Percentiles rank a stretch among this genome's conserved stretches.
Conservation (phyloP, 2,797 vertebrate species). For the Iguana delicatissima region DNA sequence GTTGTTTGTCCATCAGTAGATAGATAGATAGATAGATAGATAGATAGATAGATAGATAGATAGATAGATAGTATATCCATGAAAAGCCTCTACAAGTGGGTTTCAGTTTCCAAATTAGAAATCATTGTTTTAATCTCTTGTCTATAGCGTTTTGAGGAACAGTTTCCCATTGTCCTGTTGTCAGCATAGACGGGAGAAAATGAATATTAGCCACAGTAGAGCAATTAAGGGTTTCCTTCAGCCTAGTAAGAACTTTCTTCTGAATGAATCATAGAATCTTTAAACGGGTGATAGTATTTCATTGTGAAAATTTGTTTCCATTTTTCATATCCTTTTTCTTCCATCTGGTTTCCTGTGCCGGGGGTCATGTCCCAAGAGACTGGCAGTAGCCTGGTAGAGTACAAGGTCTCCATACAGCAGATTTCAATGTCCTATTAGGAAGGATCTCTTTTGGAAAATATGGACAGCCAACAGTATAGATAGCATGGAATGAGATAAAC, state of each 20-base stretch:
- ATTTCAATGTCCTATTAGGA: not conserved
- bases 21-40: too few relatives aligned
- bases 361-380: not conserved
- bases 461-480: not conserved
- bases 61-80: too few relatives aligned
- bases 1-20: too few relatives aligned
- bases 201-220: not conserved
- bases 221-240: not conserved
- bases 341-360: not conserved
- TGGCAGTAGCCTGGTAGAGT: not conserved
- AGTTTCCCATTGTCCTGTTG: not conserved
- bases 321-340: not conserved
- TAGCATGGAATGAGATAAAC: not conserved
- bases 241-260: not conserved
- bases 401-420: not conserved
- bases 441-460: not conserved
- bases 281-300: not conserved
- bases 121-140: not conserved
- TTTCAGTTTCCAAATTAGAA: conserved; percentile 10
- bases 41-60: too few relatives aligned
- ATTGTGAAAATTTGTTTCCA: not conserved
- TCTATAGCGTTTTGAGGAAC: not conserved
- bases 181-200: not conserved
- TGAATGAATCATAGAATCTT: not conserved
- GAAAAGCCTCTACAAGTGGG: too few relatives aligned